Evolutionary conservation across 37 sponge, comb jelly and placozoan species (phyloP).

Genomic region (Crambe crambe): DNA sequence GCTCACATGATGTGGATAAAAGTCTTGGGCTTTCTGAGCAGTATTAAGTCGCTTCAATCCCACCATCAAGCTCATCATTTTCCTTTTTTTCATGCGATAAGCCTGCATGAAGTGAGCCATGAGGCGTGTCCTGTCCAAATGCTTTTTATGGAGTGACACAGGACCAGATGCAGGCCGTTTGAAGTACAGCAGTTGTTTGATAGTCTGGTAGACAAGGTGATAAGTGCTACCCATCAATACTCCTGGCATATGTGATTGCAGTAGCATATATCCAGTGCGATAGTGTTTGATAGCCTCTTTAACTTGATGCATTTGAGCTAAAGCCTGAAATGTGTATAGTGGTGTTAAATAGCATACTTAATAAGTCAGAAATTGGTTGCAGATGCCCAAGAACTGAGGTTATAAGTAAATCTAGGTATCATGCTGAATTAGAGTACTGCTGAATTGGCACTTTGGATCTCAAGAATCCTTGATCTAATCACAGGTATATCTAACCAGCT

Average conservation of each 20-base stretch:
- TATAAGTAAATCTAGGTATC: too few relatives aligned
- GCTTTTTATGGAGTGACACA: too few relatives aligned
- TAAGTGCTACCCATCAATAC: not conserved
- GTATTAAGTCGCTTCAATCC: slow-evolving; percentile 74
- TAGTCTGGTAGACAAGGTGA: slow-evolving; percentile 20
- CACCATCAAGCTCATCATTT: slow-evolving; percentile 53
- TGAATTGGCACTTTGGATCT: too few relatives aligned
- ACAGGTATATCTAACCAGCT: too few relatives aligned
- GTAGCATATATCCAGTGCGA: slow-evolving; percentile 38
- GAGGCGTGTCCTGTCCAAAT: slow-evolving; percentile 63
- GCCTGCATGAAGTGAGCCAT: slow-evolving; percentile 66
- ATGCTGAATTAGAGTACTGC: too few relatives aligned
- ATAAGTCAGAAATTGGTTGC: too few relatives aligned
- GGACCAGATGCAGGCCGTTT: slow-evolving; percentile 48
- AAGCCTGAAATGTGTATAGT: slow-evolving; percentile 26
- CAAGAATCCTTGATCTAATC: too few relatives aligned
- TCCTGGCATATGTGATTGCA: slow-evolving; percentile 44
- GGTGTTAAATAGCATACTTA: too few relatives aligned
- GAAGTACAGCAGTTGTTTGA: slow-evolving; percentile 60
- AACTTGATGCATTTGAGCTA: slow-evolving; percentile 68
- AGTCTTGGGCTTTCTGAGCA: slow-evolving; percentile 65
- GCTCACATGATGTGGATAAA: slow-evolving; percentile 60
- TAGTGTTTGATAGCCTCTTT: slow-evolving; percentile 65
- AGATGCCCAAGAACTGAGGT: too few relatives aligned
- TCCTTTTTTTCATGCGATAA: slow-evolving; percentile 68